These are phyloP conservation scores for Cryptomyrus ogoouensis DNA, from an alignment of 2,113 vertebrate species.

Conservation along the genomic window DNA sequence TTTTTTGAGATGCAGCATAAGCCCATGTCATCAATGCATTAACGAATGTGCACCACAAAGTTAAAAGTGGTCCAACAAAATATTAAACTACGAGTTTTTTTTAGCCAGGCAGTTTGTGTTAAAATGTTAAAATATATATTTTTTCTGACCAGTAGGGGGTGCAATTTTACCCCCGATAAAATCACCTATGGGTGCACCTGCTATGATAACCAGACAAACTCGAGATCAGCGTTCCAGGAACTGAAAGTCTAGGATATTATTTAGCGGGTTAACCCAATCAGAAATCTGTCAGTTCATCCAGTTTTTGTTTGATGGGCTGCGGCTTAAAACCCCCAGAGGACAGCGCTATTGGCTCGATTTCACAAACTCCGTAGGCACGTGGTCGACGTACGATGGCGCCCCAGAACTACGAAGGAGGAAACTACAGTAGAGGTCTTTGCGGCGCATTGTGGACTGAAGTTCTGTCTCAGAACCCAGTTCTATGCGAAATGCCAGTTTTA, in stretches of 20 bases:
- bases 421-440: background rate
- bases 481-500: background rate
- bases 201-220: background rate
- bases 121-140: background rate
- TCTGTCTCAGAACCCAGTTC: background rate
- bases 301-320: background rate
- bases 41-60: no score
- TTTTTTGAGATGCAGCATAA: no score
- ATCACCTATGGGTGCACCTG: background rate
- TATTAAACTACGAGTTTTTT: no score
- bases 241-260: background rate
- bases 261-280: background rate
- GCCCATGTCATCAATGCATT: no score
- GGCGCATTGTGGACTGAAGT: background rate
- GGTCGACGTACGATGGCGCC: background rate
- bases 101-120: background rate
- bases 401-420: background rate
- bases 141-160: background rate
- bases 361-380: background rate
- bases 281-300: background rate
- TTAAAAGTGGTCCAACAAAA: no score
- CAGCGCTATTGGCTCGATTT: background rate
- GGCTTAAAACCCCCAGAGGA: background rate
- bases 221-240: background rate
- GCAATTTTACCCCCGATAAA: background rate